Evolutionary conservation across 2,888 invertebrate genomes (phyloP), one percentile per base, ranked within the genome.

Genomic region (Cheilosia soror): DNA sequence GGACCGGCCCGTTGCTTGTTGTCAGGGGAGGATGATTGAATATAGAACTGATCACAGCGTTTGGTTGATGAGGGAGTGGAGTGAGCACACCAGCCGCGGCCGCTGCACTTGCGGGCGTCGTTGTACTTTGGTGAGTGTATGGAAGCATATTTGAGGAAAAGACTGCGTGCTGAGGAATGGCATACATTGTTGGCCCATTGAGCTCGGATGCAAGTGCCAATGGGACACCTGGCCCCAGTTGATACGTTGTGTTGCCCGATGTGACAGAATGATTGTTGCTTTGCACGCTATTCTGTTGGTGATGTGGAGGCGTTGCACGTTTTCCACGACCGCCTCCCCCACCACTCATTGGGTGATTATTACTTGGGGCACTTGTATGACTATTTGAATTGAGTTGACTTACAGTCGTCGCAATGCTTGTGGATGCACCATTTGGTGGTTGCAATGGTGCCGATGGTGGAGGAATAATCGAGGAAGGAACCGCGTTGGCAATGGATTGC

Each of bases 141-240:
- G 92, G 92, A 88, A 92, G 91, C 89, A 92, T 90, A 87, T 91
- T 91, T 76, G 92, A 89, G 75, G 91, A 90, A 87, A 92, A 91
- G 29, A 92, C 89, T 51, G 92, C 90, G 72, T 92, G 91, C 87
- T 91, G 92, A 13, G 92, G 92, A 88, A 92, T 88, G 76, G 92
- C 90, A 83, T 92, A 92, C 89, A 92, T 90, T 63, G 91, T 90
- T 9, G 91, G 88, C 55, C 90, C 88, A 85, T 87, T 88, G 6
- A 87, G 85, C 53, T 88, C 88, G 33, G 88, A 76, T 63, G 89
- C 87, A 75, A 89, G 81, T 47, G 89, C 79, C 33, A 88, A 87
- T 40, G 88, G 87, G 75, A 88, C 86, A 71, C 89, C 89, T 37
- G 89, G 89, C 13, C 89, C 88, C 68, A 89, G 77, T 81, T 89